Percentiles rank a stretch among this genome's conserved stretches.
Conservation (phyloP, 2,888 invertebrate genomes). For the Acanthosepion lycidas region DNA sequence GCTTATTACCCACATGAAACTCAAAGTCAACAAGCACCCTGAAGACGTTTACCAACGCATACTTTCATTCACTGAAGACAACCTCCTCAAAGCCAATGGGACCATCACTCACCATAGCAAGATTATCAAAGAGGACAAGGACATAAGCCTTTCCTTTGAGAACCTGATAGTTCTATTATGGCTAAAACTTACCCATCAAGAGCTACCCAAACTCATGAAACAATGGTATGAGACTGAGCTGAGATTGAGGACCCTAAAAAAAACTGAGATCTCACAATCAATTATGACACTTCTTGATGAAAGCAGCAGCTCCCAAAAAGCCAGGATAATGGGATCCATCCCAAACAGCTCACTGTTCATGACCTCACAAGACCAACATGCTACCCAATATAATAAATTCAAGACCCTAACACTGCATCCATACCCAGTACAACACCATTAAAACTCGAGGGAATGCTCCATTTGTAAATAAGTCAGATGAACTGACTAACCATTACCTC, state of each 20-base stretch:
- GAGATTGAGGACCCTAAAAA: background rate
- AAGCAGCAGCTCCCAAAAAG: background rate
- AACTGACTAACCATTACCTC: too few species aligned
- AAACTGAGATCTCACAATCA: too few species aligned
- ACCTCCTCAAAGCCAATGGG: conserved; percentile 50
- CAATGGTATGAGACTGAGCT: conserved; percentile 52
- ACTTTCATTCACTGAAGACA: conserved; percentile 54
- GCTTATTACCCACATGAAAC: too few species aligned
- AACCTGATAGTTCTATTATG: conserved; percentile 50
- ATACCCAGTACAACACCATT: too few species aligned
- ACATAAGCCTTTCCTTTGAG: conserved; percentile 51
- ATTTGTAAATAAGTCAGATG: too few species aligned
- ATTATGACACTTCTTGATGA: background rate
- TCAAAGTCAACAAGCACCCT: conserved; percentile 49
- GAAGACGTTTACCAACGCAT: too few species aligned
- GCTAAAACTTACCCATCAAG: conserved; percentile 49
- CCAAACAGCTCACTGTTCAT: too few species aligned
- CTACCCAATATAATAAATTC: too few species aligned
- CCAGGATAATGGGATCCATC: background rate
- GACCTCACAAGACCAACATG: too few species aligned
- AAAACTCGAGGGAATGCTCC: too few species aligned
- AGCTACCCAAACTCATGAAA: conserved; percentile 48
- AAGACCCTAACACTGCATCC: too few species aligned
- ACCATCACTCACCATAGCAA: conserved; percentile 48
- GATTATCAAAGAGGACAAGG: conserved; percentile 48